Evolutionary conservation across 2,113 vertebrate genomes (phyloP).

Genomic region (Pluvianellus socialis): DNA sequence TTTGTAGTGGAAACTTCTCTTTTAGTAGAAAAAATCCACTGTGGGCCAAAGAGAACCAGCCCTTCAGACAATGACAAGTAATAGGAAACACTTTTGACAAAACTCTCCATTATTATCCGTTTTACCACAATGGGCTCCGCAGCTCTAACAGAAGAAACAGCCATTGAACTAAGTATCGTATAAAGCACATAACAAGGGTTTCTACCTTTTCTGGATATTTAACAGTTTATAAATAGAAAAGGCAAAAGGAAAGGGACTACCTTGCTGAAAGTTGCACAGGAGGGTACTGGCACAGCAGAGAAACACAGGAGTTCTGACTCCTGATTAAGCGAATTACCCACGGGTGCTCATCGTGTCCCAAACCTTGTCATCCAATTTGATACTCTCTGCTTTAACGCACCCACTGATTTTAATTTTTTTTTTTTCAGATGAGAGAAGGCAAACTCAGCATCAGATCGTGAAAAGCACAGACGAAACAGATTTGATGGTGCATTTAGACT

Average conservation of each 20-base stretch:
- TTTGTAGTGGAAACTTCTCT: neutral
- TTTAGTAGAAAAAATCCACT: neutral
- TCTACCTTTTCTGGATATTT: neutral
- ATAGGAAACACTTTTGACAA: neutral
- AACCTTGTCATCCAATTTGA: neutral
- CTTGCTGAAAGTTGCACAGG: neutral
- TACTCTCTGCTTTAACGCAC: neutral
- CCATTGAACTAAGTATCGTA: neutral
- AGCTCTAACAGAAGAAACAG: neutral
- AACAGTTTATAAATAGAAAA: neutral
- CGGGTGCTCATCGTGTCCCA: neutral
- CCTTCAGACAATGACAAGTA: neutral
- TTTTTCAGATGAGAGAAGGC: neutral
- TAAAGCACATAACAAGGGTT: neutral
- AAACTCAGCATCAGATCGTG: neutral
- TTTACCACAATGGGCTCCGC: neutral
- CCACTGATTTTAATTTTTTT: neutral
- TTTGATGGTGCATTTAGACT: neutral
- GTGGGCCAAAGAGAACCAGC: neutral
- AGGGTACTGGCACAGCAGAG: neutral
- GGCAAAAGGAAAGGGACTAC: neutral
- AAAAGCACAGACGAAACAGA: neutral
- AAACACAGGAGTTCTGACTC: neutral
- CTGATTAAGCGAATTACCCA: neutral
- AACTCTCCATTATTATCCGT: neutral